A percentile compares a stretch with the other conserved stretches of the same genome.
phyloP scores from a whole-genome alignment of 92 coral and sea anemone genomes.

The Palythoa caribaeorum region DNA sequence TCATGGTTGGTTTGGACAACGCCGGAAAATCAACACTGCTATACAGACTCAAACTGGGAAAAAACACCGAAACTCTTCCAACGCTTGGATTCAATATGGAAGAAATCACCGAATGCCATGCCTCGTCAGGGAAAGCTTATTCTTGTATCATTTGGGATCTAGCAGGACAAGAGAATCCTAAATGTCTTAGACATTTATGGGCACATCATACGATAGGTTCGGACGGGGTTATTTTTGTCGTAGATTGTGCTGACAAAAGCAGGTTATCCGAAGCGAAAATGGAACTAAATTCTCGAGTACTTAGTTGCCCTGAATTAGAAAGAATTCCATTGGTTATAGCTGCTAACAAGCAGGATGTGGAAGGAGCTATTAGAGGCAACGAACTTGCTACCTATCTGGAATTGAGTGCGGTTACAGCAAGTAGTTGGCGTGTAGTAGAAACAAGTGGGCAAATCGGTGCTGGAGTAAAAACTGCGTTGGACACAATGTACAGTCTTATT shows the following conservation, averaged over 20 bases:
- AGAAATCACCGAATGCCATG: conserved; percentile 3
- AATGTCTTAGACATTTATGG: conserved; percentile 6
- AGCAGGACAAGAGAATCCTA: conserved; percentile 3
- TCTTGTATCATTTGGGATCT: conserved; percentile 7
- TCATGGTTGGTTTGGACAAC: conserved; percentile 27
- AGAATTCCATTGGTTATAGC: conserved; percentile 13
- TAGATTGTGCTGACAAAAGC: conserved; percentile 29
- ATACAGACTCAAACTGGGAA: conserved; percentile 23
- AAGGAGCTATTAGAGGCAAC: conserved; percentile 25
- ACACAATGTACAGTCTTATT: conserved; percentile 14
- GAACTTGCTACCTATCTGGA: conserved; percentile 17
- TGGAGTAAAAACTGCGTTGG: neutral
- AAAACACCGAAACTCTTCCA: neutral
- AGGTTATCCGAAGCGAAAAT: conserved; percentile 28
- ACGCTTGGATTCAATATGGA: conserved; percentile 31
- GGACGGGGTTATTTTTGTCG: conserved; percentile 16
- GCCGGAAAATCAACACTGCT: conserved; percentile 35
- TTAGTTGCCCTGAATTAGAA: conserved; percentile 7
- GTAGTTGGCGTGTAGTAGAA: conserved; percentile 3
- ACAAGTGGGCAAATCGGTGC: conserved; percentile 8
- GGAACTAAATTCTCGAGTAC: conserved; percentile 27
- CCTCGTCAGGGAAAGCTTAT: conserved; percentile 14
- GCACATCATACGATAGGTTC: conserved; percentile 21
- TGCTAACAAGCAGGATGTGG: conserved; percentile 41
- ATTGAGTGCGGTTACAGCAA: neutral